Base-by-base conservation (phyloP, 2,797 vertebrate genomes). In the Hemibagrus guttatus region DNA sequence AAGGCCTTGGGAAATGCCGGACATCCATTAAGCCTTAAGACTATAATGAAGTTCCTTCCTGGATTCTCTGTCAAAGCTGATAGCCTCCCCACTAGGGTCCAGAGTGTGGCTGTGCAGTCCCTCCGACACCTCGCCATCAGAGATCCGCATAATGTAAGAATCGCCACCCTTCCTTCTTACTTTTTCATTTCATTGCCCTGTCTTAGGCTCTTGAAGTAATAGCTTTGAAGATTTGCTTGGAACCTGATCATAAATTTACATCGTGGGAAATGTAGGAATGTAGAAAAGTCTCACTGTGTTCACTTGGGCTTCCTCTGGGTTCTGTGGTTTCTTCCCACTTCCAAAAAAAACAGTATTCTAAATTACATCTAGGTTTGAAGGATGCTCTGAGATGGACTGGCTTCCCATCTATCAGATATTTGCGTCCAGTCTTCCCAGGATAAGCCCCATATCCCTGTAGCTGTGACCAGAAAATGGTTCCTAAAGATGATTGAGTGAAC, bases 1-100 rank as follows among this genome's bases (percentile, higher is more conserved):
- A 98, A 96, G 90, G 96, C 96, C 88, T 92, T 98, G 68, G 97
- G 96, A 81, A 98, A 98, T 17, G 91, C 97, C 0, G 97, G 96
- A 85, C 96, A 97, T 84, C 94, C 94, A 31, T 91, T 90, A 88
- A 97, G 96, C 93, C 89, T 96, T 87, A 98, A 97, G 91, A 95
- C 93, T 85, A 93, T 98, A 90, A 91, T 95, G 88, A 97, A 94
- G 89, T 96, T 96, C 91, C 93, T 98, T 80, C 95, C 96, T 1
- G 86, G 93, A 1, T 93, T 95, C 81, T 93, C 95, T 19, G 92
- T 95, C 54, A 92, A 86, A 58, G 94, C 93, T 17, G 90, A 94
- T 46, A 93, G 93, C 35, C 91, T 96, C 87, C 88, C 96, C 7
- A 87, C 87, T 21, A 91, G 90, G 31, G 91, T 97, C 87, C 94